Percentiles rank a stretch among this genome's conserved stretches.
phyloP scores from a whole-genome alignment of 2,888 invertebrate genomes.

The Platycheirus albimanus region DNA sequence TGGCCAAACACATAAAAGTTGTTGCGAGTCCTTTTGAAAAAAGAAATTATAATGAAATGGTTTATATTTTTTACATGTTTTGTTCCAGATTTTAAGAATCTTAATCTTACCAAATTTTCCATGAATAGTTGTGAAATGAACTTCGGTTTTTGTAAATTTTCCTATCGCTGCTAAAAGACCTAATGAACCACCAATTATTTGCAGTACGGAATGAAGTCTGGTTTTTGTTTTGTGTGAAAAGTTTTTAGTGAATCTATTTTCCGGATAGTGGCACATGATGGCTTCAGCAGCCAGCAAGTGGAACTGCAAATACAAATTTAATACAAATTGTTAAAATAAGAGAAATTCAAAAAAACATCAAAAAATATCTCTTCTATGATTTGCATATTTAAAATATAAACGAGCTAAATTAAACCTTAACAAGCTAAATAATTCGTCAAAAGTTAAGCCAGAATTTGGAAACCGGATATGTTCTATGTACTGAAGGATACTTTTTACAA shows the following conservation, averaged over 20 bases:
- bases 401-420: too few relatives aligned
- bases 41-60: slow-evolving; percentile 22
- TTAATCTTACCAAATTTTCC: slow-evolving; percentile 78
- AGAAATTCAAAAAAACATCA: too few relatives aligned
- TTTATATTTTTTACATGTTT: not conserved
- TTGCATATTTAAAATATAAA: too few relatives aligned
- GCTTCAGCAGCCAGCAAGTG: slow-evolving; percentile 81
- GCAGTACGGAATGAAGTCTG: slow-evolving; percentile 79
- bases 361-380: too few relatives aligned
- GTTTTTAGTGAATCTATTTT: slow-evolving; percentile 79
- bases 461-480: too few relatives aligned
- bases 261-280: slow-evolving; percentile 81
- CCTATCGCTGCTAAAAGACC: slow-evolving; percentile 78
- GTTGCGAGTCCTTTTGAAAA: slow-evolving; percentile 80
- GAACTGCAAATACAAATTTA: slow-evolving; percentile 75
- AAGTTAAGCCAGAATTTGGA: too few relatives aligned
- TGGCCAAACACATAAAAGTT: slow-evolving; percentile 78
- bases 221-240: slow-evolving; percentile 80
- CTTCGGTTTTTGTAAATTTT: slow-evolving; percentile 79
- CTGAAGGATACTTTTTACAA: too few relatives aligned
- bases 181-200: slow-evolving; percentile 80
- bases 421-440: too few relatives aligned
- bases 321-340: not conserved
- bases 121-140: slow-evolving; percentile 80
- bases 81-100: slow-evolving; percentile 5